These are phyloP conservation scores for Triplophysa tibetana DNA, from an alignment of 2,113 vertebrate species.

Conservation along the genomic window DNA sequence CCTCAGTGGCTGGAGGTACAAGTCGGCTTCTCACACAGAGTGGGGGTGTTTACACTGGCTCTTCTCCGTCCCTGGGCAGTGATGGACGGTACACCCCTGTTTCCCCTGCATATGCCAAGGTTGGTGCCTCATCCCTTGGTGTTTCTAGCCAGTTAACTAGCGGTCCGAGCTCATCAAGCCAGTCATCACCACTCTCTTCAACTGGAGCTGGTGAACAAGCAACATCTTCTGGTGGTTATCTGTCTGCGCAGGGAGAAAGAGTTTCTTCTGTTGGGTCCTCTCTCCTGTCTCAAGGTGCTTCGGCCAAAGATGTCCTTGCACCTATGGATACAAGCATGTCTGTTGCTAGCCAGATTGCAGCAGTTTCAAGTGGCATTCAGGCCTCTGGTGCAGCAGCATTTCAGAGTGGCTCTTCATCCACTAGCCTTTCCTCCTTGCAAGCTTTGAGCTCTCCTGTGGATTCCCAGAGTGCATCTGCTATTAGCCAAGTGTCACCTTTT, in stretches of 20 bases:
- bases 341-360: neutral
- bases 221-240: neutral
- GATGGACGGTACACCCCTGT: no score
- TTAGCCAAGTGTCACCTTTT: neutral
- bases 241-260: neutral
- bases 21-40: neutral
- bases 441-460: neutral
- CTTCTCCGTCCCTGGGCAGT: neutral
- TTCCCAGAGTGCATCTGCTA: neutral
- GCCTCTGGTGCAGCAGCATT: neutral
- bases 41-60: neutral
- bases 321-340: neutral
- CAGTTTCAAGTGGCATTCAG: neutral
- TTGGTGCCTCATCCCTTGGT: neutral
- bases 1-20: neutral
- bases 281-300: neutral
- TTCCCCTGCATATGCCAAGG: neutral
- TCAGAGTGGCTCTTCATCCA: no score
- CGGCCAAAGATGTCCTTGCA: neutral
- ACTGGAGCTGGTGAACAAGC: neutral
- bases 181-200: neutral
- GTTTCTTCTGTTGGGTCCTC: neutral
- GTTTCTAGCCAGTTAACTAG: neutral
- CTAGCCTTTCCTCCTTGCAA: no score
- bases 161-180: neutral